phyloP scores from a whole-genome alignment of 2,888 invertebrate species.

The Eugnorisma glareosa region DNA sequence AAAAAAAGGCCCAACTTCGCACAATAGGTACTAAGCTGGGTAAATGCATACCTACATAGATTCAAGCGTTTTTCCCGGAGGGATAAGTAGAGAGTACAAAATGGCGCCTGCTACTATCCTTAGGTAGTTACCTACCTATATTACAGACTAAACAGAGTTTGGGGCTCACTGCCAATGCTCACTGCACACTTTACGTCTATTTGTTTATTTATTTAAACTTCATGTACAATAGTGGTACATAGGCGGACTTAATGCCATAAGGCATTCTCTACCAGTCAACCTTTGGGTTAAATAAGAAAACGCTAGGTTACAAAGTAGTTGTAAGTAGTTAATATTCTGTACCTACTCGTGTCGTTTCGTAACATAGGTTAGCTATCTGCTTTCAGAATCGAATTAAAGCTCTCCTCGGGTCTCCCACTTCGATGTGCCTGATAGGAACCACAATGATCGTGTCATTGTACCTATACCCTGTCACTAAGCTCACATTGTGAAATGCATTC shows the following conservation, averaged over 20 bases:
- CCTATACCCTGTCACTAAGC: too few species aligned
- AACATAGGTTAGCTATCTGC: too few species aligned
- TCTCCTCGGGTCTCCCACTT: neutral
- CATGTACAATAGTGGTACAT: too few species aligned
- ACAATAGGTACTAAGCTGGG: neutral
- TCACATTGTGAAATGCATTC: too few species aligned
- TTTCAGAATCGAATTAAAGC: neutral
- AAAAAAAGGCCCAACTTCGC: neutral
- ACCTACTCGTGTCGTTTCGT: neutral
- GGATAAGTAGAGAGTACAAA: neutral
- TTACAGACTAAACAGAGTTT: neutral
- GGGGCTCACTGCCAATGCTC: neutral
- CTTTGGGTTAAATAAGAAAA: too few species aligned
- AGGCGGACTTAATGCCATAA: too few species aligned
- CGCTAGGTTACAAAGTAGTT: neutral
- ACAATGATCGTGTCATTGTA: too few species aligned
- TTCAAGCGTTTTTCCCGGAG: neutral
- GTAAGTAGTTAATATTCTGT: neutral
- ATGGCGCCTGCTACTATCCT: neutral
- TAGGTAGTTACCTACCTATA: neutral
- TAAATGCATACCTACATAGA: neutral
- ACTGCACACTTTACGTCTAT: too few species aligned
- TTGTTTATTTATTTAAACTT: too few species aligned
- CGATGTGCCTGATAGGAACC: neutral
- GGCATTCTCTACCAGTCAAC: too few species aligned